A percentile compares a stretch with the other conserved stretches of the same genome.
These are phyloP conservation scores for Cerceris rybyensis DNA, from an alignment of 2,888 invertebrate species.

Conservation along the genomic window DNA sequence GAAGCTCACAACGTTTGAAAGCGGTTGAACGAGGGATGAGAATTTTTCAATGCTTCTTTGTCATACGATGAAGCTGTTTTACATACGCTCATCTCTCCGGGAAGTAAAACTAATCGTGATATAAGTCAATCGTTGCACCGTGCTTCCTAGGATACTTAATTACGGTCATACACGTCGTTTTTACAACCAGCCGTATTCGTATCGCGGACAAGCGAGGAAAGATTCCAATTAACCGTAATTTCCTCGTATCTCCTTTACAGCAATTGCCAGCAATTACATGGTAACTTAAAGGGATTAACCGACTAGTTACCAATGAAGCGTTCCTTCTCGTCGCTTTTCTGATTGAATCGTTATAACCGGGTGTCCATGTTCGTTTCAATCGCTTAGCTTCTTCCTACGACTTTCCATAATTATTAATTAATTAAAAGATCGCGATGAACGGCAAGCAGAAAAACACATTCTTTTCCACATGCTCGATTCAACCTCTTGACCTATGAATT, in stretches of 20 bases:
- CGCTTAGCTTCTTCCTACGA: neutral
- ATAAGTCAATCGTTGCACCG: too few relatives aligned
- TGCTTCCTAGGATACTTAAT: conserved; percentile 10
- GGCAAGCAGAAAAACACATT: neutral
- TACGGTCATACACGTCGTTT: conserved; percentile 8
- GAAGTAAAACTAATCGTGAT: too few relatives aligned
- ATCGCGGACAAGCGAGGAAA: conserved; percentile 15
- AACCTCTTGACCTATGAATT: too few relatives aligned
- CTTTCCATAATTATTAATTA: conserved; percentile 16
- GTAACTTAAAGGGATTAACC: conserved; percentile 14
- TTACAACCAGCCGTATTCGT: neutral
- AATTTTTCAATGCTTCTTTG: too few relatives aligned
- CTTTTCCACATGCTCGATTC: too few relatives aligned
- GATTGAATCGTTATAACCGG: conserved; percentile 21
- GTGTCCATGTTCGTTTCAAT: conserved; percentile 1
- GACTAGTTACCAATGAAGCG: conserved; percentile 3
- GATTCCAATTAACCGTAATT: conserved; percentile 41
- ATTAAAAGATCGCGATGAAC: neutral
- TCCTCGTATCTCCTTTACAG: conserved; percentile 23
- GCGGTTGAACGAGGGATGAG: too few relatives aligned
- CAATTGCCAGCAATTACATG: conserved; percentile 37
- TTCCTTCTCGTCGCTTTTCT: conserved; percentile 10
- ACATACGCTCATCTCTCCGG: too few relatives aligned
- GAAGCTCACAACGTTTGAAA: too few relatives aligned
- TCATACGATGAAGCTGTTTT: too few relatives aligned